Evolutionary conservation across 2,888 invertebrate species (phyloP).

Genomic region (Troides helena): DNA sequence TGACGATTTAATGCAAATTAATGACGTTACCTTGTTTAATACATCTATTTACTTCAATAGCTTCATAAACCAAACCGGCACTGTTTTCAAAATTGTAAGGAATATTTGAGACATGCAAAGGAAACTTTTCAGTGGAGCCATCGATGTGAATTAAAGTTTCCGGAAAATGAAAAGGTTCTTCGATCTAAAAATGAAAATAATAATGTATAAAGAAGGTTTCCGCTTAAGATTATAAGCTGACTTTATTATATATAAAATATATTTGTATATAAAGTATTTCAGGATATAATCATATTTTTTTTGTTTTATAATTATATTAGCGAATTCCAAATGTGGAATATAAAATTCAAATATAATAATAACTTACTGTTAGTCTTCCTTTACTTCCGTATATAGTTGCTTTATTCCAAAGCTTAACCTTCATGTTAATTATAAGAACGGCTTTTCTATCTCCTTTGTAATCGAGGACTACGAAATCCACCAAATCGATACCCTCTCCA

Average conservation of each 20-base stretch:
- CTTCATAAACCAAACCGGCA: conserved; percentile 86
- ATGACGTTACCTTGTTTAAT: conserved; percentile 70
- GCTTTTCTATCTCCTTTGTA: conserved; percentile 83
- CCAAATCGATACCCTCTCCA: conserved; percentile 85
- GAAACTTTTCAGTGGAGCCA: conserved; percentile 76
- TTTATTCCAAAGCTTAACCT: conserved; percentile 78
- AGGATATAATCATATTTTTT: too few relatives aligned
- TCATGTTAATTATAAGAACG: conserved; percentile 76
- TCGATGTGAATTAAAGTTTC: conserved; percentile 78
- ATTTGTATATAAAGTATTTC: too few relatives aligned
- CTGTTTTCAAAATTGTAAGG: conserved; percentile 84
- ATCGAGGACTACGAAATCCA: conserved; percentile 81
- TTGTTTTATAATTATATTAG: background rate
- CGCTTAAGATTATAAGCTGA: background rate
- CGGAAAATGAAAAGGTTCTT: conserved; percentile 84
- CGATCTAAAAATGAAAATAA: conserved; percentile 48
- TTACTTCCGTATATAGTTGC: conserved; percentile 84
- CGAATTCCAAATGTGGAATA: background rate
- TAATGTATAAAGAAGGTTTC: background rate
- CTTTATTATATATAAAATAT: too few relatives aligned
- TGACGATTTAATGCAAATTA: too few relatives aligned
- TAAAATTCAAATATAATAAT: background rate
- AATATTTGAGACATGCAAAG: conserved; percentile 79
- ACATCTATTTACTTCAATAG: conserved; percentile 85
- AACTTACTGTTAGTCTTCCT: conserved; percentile 79